These are phyloP conservation scores for Sminthurinus signatus DNA, from an alignment of 1,140 invertebrate species.

Conservation along the genomic window DNA sequence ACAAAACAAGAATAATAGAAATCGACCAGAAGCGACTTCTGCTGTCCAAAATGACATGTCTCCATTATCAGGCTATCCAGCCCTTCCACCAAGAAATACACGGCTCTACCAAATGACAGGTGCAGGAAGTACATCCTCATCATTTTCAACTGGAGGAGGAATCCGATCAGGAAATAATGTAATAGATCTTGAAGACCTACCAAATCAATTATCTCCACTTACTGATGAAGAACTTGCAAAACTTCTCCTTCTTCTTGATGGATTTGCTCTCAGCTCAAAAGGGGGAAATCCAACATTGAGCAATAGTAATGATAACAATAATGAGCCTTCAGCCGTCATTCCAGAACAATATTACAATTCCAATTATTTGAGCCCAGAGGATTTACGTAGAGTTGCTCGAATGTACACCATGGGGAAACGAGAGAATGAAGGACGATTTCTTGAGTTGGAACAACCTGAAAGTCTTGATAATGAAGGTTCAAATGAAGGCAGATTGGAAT, in stretches of 20 bases:
- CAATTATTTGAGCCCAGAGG: constrained; percentile 16
- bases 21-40: background rate
- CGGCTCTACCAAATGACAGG: no score
- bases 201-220: constrained; percentile 6
- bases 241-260: constrained; percentile 30
- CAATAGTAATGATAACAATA: background rate
- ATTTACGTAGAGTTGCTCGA: constrained; percentile 12
- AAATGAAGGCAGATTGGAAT: background rate
- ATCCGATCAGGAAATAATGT: background rate
- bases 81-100: constrained; percentile 6
- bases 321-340: background rate
- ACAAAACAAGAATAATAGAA: background rate
- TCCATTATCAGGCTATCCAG: background rate
- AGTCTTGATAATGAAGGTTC: background rate
- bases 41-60: background rate
- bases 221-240: constrained; percentile 30
- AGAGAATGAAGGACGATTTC: background rate
- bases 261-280: constrained; percentile 9
- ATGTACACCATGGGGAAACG: constrained; percentile 16
- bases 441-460: background rate
- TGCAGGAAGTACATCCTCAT: background rate
- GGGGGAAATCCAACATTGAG: background rate
- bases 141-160: background rate
- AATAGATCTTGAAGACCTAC: background rate
- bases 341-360: constrained; percentile 17